Conservation (phyloP, 2,113 vertebrate species). For the Poeciliopsis turrubarensis region DNA sequence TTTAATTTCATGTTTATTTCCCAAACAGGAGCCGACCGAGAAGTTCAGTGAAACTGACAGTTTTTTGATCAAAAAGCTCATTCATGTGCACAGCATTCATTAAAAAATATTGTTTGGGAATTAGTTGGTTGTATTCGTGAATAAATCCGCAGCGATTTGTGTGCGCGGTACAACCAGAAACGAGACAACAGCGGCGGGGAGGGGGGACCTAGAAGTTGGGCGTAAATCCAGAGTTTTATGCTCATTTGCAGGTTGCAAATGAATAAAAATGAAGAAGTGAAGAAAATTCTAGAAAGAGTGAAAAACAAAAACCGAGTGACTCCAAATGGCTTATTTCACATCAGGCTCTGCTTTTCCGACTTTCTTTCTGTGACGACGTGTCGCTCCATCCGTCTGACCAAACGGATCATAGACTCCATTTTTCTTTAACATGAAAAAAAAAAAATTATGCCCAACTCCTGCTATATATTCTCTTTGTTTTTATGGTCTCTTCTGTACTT, state of each 20-base stretch:
- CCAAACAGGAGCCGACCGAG: conserved; percentile 16
- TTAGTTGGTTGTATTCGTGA: not conserved
- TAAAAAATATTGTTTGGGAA: not conserved
- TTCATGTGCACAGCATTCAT: conserved; percentile 8
- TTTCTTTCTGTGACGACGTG: not conserved
- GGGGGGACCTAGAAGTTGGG: too few relatives aligned
- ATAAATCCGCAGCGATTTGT: not conserved
- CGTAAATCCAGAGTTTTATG: not conserved
- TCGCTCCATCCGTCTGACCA: too few relatives aligned
- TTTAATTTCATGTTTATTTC: conserved; percentile 34
- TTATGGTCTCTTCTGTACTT: not conserved
- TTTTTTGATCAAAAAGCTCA: conserved; percentile 22
- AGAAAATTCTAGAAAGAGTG: too few relatives aligned
- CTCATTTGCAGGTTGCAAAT: not conserved
- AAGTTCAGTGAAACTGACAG: conserved; percentile 11
- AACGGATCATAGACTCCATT: not conserved
- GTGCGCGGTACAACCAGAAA: not conserved
- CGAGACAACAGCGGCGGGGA: not conserved
- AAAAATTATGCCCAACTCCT: not conserved
- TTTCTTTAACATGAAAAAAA: not conserved
- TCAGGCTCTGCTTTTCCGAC: too few relatives aligned
- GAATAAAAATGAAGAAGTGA: too few relatives aligned
- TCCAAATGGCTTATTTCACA: not conserved
- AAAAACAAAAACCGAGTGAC: too few relatives aligned
- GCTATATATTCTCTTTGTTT: not conserved